Base-by-base conservation (phyloP, 1,140 invertebrate genomes). In the Latrodectus geometricus region DNA sequence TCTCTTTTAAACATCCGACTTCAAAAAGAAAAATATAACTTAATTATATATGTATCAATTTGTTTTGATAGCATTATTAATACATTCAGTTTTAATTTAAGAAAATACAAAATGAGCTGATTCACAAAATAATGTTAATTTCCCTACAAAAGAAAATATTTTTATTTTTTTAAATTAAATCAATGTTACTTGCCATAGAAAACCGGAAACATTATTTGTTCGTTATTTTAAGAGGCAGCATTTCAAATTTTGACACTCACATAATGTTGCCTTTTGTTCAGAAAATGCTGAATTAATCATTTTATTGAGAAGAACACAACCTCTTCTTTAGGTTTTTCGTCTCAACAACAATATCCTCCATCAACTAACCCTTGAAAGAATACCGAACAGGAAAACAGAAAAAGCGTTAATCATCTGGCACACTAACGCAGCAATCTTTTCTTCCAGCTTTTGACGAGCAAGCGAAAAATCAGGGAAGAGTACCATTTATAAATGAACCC, bases 401-500 rank as follows among this genome's bases (percentile, higher is more conserved):
- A 50, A 35, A 49, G 56, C 69, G 56, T 74, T 83, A 83, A 83
- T 74, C 70, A 74, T 65, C 8, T 12, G 15, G n/a, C 80, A 20
- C 49, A 20, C 9, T 35, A 61, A 70, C 66, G 21, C 20, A 9
- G 15, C 72, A 15, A 9, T 73, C 23, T 49, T 73, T 21, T 73
- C 72, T 66, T 23, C 14, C 9, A 23, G 54, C 54, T 23, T 69
- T 49, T 66, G 80, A 83, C n/a, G 72, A 73, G 80, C 70, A 4
- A 49, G 52, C 23, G 69, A 83, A 83, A 83, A 83, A 83, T 74
- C 70, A 15, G n/a, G 17, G n/a, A n/a, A 61, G 49, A 21, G 66
- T 73, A 56, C 65, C 79, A 81, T 74, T 83, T 74, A 83, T 83
- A 83, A 81, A 74, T 65, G 69, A 49, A 50, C 49, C 70, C 72